Evolutionary conservation across 2,888 invertebrate genomes (phyloP), one percentile per base, ranked within the genome.

Genomic region (Drosophila formosana): DNA sequence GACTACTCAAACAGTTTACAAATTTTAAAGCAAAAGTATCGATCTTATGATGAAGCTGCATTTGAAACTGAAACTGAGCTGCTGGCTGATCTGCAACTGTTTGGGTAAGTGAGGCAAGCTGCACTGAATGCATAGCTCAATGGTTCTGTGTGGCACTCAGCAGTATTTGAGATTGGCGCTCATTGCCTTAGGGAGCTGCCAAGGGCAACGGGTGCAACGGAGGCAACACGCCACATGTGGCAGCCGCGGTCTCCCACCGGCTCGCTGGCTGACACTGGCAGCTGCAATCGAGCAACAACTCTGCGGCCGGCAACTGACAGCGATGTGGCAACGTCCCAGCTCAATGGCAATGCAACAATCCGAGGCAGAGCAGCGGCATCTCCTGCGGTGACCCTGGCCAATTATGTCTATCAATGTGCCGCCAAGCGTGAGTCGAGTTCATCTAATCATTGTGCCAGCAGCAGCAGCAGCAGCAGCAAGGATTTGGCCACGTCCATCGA

Each of bases 361-460:
- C 47, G 32, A 9, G 28, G 18, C 18, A 18, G 18, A 18, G 18
- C 34, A 18, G 23, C 26, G 39, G 43, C 53, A 55, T 11, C 58
- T 46, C 52, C 66, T 55, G 66, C 56, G 4, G 51, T 67, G 43
- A 45, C 52, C 18, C 46, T 77, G 45, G 66, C 70, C 68, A 66
- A 76, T 70, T 82, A 79, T 41, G 76, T 74, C 49, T 79, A 88
- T 62, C 64, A 79, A 51, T 82, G 74, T 46, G 74, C 74, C 53
- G 56, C 50, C 64, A 58, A 68, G 53, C 75, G 67, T 37, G 51
- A n/a, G 50, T n/a, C 62, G 41, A 55, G 23, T 58, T 34, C 60
- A 46, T 56, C 60, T 53, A 57, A 49, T 9, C 8, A 41, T 18
- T 39, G 32, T 18, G 53, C 28, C 23, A 46, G 25, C 32, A 23